Base-by-base conservation (phyloP, 2,113 vertebrate genomes). In the Coptodon bakossiorum region DNA sequence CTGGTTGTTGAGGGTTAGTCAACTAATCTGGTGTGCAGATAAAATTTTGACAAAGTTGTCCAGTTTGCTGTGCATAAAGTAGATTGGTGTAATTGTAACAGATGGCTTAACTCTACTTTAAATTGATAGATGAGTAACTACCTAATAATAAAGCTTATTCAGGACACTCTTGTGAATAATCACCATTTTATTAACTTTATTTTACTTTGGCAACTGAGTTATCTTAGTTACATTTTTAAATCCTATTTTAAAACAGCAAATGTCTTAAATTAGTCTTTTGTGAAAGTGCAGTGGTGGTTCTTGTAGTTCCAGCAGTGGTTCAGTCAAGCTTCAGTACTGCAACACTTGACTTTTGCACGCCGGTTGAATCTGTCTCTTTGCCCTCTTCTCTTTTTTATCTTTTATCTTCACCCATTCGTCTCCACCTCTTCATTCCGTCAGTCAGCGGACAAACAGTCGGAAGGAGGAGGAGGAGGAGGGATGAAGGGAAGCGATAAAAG, bases 341-440 rank as follows among this genome's bases (percentile, higher is more conserved):
- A 71, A 24, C 80, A 43, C 87, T 92, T 87, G 87, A 93, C 89
- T 87, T 82, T 36, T 79, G 34, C 34, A 17, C 76, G 82, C 40
- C 36, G 19, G 56, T 24, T 59, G 66, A 84, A 87, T 89, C 78
- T 4, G 36, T 85, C 79, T 80, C 82, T 73, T 86, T 6, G 50
- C 79, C 56, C 68, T 86, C 34, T 24, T 80, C 63, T 86, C 31
- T 82, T 59, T 87, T 86, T 78, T 54, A 36, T 86, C 66, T 61
- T 88, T 85, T 73, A 56, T 89, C 80, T 73, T 86, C 80, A 84
- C 90, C 78, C 43, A 3, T 59, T 88, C 59, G 7, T 87, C 90
- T 78, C 90, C 61, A 88, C 87, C 59, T 87, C 84, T 92, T 92
- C 92, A 88, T 93, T 91, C 93, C 88, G 88, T 93, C 94, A 95